A percentile compares a stretch with the other conserved stretches of the same genome.
Evolutionary conservation across 2,888 invertebrate species (phyloP).

Genomic region (Ashinkailepas kermadecensis): DNA sequence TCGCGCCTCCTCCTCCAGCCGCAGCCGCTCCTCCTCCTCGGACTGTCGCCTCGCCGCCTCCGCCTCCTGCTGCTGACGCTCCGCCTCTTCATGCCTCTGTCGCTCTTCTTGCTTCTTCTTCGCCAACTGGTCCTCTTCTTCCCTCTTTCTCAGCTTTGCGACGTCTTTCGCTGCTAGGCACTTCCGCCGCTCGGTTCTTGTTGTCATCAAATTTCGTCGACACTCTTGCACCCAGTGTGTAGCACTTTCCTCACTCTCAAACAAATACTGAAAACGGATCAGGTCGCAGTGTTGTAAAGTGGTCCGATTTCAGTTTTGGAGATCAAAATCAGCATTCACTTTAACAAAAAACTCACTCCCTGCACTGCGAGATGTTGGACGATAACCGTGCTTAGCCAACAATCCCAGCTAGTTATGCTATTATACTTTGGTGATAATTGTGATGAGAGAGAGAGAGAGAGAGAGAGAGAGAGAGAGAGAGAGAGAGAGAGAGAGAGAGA

Average conservation of each 20-base stretch:
- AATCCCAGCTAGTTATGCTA: no score
- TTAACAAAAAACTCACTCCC: no score
- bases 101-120: background rate
- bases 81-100: background rate
- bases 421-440: no score
- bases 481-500: no score
- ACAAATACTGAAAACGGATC: background rate
- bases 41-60: background rate
- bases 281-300: no score
- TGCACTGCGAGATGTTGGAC: no score
- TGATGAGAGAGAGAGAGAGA: no score
- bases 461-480: no score
- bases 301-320: no score
- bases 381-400: no score
- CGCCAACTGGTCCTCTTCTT: background rate
- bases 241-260: background rate
- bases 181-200: background rate
- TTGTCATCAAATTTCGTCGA: background rate
- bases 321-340: no score
- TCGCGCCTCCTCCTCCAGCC: background rate
- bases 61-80: background rate
- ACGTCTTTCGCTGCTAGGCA: background rate
- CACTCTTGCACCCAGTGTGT: background rate
- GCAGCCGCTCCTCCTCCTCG: background rate
- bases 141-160: background rate